These are phyloP conservation scores for Drosophila greeni DNA, from an alignment of 2,888 invertebrate genomes.

Conservation along the genomic window DNA sequence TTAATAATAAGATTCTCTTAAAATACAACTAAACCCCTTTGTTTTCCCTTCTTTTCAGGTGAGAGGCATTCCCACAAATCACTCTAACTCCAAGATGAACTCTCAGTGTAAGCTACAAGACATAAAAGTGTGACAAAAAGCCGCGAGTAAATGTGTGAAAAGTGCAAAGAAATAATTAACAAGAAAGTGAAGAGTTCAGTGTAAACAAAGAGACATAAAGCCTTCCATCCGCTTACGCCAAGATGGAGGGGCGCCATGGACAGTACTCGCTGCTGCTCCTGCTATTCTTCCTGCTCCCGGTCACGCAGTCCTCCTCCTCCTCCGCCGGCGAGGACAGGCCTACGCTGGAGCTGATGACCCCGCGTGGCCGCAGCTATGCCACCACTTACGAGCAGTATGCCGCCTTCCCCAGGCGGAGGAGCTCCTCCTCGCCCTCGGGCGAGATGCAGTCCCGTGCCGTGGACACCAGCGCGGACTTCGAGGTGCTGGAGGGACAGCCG, in stretches of 20 bases:
- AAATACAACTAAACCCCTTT: not conserved
- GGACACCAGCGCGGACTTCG: constrained; percentile 91
- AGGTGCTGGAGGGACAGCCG: constrained; percentile 91
- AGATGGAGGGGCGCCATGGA: constrained; percentile 47
- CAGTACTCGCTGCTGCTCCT: constrained; percentile 31
- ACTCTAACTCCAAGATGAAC: constrained; percentile 22
- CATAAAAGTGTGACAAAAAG: constrained; percentile 35
- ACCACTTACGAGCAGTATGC: constrained; percentile 73
- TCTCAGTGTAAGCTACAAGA: constrained; percentile 23
- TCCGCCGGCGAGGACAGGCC: constrained; percentile 23
- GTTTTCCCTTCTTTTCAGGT: constrained; percentile 43
- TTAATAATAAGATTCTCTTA: not conserved
- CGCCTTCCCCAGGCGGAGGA: constrained; percentile 76
- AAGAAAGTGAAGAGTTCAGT: constrained; percentile 23
- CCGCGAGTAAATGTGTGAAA: constrained; percentile 19
- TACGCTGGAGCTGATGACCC: constrained; percentile 45
- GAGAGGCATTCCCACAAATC: constrained; percentile 11
- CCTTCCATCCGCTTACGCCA: constrained; percentile 41
- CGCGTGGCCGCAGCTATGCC: constrained; percentile 66
- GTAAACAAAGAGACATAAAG: constrained; percentile 24
- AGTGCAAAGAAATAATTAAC: constrained; percentile 9
- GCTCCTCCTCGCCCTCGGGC: constrained; percentile 76
- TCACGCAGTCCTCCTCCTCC: constrained; percentile 9
- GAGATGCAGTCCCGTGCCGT: constrained; percentile 93
- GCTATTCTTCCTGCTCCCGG: constrained; percentile 33